phyloP scores from a whole-genome alignment of 92 coral and sea anemone genomes.

The Porites divaricata region DNA sequence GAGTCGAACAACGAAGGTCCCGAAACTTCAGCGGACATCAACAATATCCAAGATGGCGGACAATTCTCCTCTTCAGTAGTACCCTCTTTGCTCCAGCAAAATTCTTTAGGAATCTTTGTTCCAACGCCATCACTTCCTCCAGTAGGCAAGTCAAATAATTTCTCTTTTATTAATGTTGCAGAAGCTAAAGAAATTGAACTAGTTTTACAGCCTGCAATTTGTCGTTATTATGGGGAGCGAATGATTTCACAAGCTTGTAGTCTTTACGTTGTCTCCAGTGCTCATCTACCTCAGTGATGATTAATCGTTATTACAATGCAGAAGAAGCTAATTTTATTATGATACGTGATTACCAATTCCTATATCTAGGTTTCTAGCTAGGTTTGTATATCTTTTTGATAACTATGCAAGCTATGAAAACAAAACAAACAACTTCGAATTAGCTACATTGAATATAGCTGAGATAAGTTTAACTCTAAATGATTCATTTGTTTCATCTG shows the following conservation, averaged over 20 bases:
- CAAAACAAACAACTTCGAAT: conserved; percentile 4
- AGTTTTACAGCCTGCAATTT: not conserved
- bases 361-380: not conserved
- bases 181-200: not conserved
- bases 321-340: conserved; percentile 9
- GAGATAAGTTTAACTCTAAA: too few species aligned
- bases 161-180: not conserved
- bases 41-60: conserved; percentile 51
- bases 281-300: not conserved
- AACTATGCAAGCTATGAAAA: not conserved
- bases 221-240: not conserved
- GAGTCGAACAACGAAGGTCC: conserved; percentile 4
- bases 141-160: conserved; percentile 21
- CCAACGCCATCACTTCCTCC: conserved; percentile 21
- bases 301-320: not conserved
- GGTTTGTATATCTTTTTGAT: not conserved
- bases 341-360: not conserved
- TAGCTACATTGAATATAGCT: not conserved
- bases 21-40: conserved; percentile 18
- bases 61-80: conserved; percentile 16
- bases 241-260: too few species aligned
- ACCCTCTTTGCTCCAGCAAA: conserved; percentile 28
- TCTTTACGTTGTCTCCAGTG: too few species aligned
- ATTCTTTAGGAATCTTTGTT: conserved; percentile 13
- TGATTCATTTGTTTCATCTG: too few species aligned